phyloP scores from a whole-genome alignment of 1,140 invertebrate species.

The Drosophila pectinifera region DNA sequence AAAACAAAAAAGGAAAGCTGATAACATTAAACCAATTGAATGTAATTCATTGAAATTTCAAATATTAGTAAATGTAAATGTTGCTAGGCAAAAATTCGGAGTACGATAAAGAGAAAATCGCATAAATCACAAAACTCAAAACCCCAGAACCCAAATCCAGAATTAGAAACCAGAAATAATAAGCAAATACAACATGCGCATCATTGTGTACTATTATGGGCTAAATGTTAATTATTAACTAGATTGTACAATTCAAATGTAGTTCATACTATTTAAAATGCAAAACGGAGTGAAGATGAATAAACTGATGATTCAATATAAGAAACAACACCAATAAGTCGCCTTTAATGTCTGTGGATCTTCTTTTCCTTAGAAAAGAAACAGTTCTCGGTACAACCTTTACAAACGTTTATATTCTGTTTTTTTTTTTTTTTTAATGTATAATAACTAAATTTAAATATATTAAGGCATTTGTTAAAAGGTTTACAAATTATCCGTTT shows the following conservation, averaged over 20 bases:
- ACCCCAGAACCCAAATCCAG: constrained; percentile 5
- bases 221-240: constrained; percentile 82
- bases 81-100: constrained; percentile 68
- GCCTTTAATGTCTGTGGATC: background rate
- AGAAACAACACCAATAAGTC: constrained; percentile 27
- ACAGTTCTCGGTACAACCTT: no score
- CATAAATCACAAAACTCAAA: constrained; percentile 31
- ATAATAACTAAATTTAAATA: no score
- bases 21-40: constrained; percentile 58
- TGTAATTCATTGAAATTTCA: constrained; percentile 71
- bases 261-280: constrained; percentile 82
- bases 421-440: no score
- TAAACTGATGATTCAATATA: constrained; percentile 55
- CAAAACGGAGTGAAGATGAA: constrained; percentile 66
- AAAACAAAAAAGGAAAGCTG: background rate
- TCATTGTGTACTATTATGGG: constrained; percentile 79
- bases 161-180: constrained; percentile 26
- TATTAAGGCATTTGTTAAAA: no score
- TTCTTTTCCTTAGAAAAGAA: background rate
- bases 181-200: constrained; percentile 54
- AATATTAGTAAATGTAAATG: constrained; percentile 76
- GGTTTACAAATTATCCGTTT: no score
- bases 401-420: no score
- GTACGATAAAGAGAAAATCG: constrained; percentile 14
- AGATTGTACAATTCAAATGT: constrained; percentile 82